Base-by-base conservation (phyloP, 2,797 vertebrate species). In the Manis pentadactyla region DNA sequence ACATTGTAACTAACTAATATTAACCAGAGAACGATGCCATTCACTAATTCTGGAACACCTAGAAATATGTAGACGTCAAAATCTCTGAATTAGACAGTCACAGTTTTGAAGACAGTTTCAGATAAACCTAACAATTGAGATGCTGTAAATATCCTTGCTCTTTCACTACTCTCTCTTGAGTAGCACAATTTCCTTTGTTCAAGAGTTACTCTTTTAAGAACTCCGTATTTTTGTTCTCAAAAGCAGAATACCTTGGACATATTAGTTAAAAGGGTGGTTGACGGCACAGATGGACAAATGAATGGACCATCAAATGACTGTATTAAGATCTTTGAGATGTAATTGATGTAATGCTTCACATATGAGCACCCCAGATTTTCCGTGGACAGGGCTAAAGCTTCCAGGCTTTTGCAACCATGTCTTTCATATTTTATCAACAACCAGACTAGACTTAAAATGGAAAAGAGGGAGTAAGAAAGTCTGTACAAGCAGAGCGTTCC, bases 111-210 rank as follows among this genome's bases (percentile, higher is more conserved):
- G 97, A 96, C 87, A 96, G 97, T 90, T 95, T 96, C 85, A 75
- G 84, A 90, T 75, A 97, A 92, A 96, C 78, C 90, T 84, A 94
- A 96, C 92, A 96, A 94, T 96, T 75, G 95, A 94, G 93, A 96
- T 71, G 93, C 94, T 88, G 95, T 96, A 94, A 98, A 96, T 95
- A 98, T 39, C 85, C 69, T 81, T 83, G 81, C 87, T 97, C 92
- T 94, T 95, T 90, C 59, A 53, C 83, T 90, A 94, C 61, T 94
- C 75, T 92, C 73, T 94, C 92, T 87, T 97, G 95, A 92, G 95
- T 46, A 95, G 78, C 75, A 75, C 18, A 21, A 42, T 53, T 88
- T 95, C 90, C 85, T 98, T 95, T 92, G 95, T 97, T 97, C 90
- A 86, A 66, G 18, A 90, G 83, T 81, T 92, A 71, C 27, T 74